Base-by-base conservation (phyloP, 2,113 vertebrate species). In the Tragelaphus strepsiceros region DNA sequence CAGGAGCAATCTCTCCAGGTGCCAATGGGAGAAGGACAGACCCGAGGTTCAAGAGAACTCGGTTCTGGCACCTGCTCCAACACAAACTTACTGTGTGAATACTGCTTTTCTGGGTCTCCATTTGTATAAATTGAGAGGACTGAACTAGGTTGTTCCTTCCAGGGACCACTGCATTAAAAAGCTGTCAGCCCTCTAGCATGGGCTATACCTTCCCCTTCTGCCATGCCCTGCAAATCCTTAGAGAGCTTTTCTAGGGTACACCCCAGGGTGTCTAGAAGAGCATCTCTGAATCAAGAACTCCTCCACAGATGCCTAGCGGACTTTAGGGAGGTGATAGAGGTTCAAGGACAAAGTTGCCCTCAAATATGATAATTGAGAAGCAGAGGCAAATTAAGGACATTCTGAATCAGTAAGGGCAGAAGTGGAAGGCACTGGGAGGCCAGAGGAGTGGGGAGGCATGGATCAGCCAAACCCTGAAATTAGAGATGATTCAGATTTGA, bases 401-500 rank as follows among this genome's bases (percentile, higher is more conserved):
- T 46, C 24, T 8, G 95, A 91, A 61, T 19, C 87, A 14, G 71
- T 22, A 80, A 93, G 90, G 80, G 81, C 78, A 61, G 90, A 77
- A 46, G 77, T 28, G 43, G 88, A 92, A 83, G 89, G 92, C 89
- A 28, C 56, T 7, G 53, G 53, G 89, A 90, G 85, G 78, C 93
- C 67, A 56, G 82, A 53, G 83, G 30, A 54, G 59, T 64, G 35
- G 67, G 93, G 88, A 74, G 85, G 82, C 51, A 43, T 15, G 93
- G 91, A 95, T 71, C 96, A 91, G 88, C 90, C 94, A 96, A 98
- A 88, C 86, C 97, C 97, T 94, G 96, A 82, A 97, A 97, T 97
- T 96, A 97, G 64, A 84, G 96, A 98, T 98, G 98, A 98, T 94
- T 97, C 97, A 97, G 82, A 95, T 87, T 71, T 96, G 94, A 98